Conservation (phyloP, 2,888 invertebrate genomes). For the Ophonus ardosiacus region DNA sequence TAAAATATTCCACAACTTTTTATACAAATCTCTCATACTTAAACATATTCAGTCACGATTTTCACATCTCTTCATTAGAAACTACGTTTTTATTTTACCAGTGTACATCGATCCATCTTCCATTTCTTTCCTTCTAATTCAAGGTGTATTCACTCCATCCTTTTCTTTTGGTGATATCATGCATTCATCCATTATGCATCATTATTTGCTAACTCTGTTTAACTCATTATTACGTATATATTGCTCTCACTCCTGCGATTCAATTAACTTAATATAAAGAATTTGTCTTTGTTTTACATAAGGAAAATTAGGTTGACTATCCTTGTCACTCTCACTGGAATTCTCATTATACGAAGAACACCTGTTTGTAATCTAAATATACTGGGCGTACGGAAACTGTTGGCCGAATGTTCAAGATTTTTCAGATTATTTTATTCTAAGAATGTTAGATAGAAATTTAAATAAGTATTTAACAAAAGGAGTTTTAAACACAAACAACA, state of each 20-base stretch:
- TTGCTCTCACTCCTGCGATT: constrained; percentile 30
- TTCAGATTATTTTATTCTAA: not conserved
- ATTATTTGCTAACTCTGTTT: constrained; percentile 25
- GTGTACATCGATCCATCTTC: constrained; percentile 45
- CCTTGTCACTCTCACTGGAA: constrained; percentile 41
- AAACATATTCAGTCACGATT: constrained; percentile 16
- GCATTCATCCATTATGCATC: constrained; percentile 52
- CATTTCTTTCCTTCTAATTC: constrained; percentile 1
- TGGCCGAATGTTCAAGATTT: not conserved
- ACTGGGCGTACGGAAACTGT: constrained; percentile 33
- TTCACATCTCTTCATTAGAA: not conserved
- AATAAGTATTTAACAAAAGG: not conserved
- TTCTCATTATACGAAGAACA: constrained; percentile 53
- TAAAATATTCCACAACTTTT: constrained; percentile 5
- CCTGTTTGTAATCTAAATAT: constrained; percentile 57
- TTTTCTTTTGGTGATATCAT: constrained; percentile 46
- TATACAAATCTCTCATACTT: not conserved
- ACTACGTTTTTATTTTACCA: constrained; percentile 39
- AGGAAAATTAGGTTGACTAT: not conserved
- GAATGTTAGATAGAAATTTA: not conserved
- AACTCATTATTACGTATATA: not conserved
- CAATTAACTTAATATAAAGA: constrained; percentile 56
- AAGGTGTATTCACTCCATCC: not conserved
- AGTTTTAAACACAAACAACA: no score
- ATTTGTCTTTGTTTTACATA: constrained; percentile 40